phyloP scores from a whole-genome alignment of 2,113 vertebrate genomes.

The Pseudopipra pipra region DNA sequence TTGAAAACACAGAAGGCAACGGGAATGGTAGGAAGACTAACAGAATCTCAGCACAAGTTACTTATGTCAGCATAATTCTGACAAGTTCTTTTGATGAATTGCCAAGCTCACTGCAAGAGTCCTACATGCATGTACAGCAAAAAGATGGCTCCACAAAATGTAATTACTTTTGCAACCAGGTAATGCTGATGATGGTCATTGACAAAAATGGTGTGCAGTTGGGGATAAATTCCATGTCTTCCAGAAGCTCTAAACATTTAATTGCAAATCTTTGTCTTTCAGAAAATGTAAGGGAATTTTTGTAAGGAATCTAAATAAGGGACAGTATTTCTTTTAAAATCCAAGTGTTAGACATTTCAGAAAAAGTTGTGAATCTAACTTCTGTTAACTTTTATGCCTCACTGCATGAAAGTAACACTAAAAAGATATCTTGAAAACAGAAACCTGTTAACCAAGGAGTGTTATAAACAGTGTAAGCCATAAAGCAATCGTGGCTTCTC shows the following conservation, averaged over 20 bases:
- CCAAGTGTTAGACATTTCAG: not conserved
- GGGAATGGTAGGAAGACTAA: not conserved
- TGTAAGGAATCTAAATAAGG: not conserved
- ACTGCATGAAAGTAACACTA: not conserved
- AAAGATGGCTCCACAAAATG: not conserved
- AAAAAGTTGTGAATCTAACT: not conserved
- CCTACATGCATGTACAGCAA: not conserved
- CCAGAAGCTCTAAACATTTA: not conserved
- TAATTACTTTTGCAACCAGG: not conserved
- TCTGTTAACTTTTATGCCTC: not conserved
- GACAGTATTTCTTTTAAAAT: not conserved
- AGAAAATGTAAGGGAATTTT: not conserved
- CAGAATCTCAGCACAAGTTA: not conserved
- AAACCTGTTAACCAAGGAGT: not conserved
- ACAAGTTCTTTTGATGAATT: not conserved
- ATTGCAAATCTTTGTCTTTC: not conserved
- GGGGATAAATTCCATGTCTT: not conserved
- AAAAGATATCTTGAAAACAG: not conserved
- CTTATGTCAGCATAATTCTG: not conserved
- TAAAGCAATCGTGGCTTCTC: not conserved
- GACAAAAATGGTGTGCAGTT: not conserved
- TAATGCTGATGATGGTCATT: not conserved
- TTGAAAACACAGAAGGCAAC: not conserved
- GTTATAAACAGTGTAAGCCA: not conserved
- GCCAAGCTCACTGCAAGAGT: not conserved